These are phyloP conservation scores for Acinonyx jubatus DNA, from an alignment of 2,113 vertebrate genomes.

Conservation along the genomic window DNA sequence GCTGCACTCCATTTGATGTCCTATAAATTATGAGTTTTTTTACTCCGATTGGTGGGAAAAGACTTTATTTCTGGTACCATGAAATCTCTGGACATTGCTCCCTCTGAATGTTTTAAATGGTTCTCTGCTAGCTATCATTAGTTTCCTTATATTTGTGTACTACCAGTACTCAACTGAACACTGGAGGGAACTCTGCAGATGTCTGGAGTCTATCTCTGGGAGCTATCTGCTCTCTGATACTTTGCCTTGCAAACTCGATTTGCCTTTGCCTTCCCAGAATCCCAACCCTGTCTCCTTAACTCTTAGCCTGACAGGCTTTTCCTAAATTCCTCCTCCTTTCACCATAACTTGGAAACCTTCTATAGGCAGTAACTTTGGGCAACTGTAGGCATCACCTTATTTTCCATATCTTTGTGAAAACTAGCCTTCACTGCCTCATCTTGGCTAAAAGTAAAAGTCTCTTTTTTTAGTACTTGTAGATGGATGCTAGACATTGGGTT, in stretches of 20 bases:
- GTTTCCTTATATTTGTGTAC: not conserved
- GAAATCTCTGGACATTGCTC: not conserved
- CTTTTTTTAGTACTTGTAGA: not conserved
- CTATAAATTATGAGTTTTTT: not conserved
- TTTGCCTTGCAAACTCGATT: not conserved
- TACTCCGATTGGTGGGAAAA: not conserved
- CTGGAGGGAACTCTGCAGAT: not conserved
- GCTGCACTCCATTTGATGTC: not conserved
- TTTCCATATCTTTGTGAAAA: not conserved
- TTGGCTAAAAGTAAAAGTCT: not conserved
- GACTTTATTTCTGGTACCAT: not conserved
- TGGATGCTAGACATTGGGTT: not conserved
- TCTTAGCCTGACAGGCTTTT: not conserved
- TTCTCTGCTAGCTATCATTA: not conserved
- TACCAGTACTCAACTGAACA: not conserved
- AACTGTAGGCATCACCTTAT: not conserved
- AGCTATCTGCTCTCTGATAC: no score
- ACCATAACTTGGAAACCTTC: not conserved
- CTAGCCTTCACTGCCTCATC: not conserved
- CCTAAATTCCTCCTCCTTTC: not conserved
- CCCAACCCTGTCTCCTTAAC: not conserved
- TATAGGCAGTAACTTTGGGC: not conserved
- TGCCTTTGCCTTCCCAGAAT: not conserved
- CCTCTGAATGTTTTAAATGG: not conserved
- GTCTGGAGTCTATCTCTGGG: not conserved